Percentiles rank a stretch among this genome's conserved stretches.
phyloP scores from a whole-genome alignment of 2,888 invertebrate genomes.

The Tribolium freemani region DNA sequence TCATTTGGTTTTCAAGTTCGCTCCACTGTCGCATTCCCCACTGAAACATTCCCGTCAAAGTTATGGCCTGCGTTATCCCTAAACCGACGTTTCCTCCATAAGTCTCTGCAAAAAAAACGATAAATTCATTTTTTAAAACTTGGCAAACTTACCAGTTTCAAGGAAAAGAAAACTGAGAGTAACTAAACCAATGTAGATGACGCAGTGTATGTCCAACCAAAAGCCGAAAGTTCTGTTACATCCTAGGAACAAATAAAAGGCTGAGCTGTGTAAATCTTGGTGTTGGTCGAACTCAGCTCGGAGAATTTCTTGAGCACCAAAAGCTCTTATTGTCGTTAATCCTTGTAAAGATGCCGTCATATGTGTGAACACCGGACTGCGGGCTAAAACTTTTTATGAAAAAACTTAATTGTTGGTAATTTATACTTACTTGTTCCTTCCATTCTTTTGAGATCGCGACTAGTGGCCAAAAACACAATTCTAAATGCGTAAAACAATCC shows the following conservation, averaged over 20 bases:
- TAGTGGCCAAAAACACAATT: slow-evolving; percentile 76
- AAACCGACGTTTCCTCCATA: slow-evolving; percentile 64
- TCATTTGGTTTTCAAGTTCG: slow-evolving; percentile 80
- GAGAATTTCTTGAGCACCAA: slow-evolving; percentile 75
- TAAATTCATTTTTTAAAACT: not conserved
- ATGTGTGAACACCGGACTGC: slow-evolving; percentile 83
- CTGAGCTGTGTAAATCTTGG: slow-evolving; percentile 77
- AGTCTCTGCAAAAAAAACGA: slow-evolving; percentile 50
- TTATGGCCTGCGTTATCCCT: slow-evolving; percentile 63
- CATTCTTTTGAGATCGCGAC: slow-evolving; percentile 78
- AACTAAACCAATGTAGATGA: slow-evolving; percentile 74
- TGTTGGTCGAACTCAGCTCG: slow-evolving; percentile 74
- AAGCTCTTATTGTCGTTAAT: slow-evolving; percentile 81
- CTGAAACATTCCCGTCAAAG: slow-evolving; percentile 74
- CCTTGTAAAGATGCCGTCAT: slow-evolving; percentile 81
- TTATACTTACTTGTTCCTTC: slow-evolving; percentile 66
- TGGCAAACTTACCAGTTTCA: slow-evolving; percentile 65
- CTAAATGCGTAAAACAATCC: slow-evolving; percentile 75
- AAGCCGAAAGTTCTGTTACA: slow-evolving; percentile 78
- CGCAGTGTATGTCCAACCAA: slow-evolving; percentile 76
- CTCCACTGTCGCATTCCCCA: slow-evolving; percentile 83
- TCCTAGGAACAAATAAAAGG: slow-evolving; percentile 76
- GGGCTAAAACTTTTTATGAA: slow-evolving; percentile 58
- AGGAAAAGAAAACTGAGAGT: slow-evolving; percentile 75
- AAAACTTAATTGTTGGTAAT: too few relatives aligned